Evolutionary conservation across 2,113 vertebrate genomes (phyloP).

Genomic region (Eurypyga helias): DNA sequence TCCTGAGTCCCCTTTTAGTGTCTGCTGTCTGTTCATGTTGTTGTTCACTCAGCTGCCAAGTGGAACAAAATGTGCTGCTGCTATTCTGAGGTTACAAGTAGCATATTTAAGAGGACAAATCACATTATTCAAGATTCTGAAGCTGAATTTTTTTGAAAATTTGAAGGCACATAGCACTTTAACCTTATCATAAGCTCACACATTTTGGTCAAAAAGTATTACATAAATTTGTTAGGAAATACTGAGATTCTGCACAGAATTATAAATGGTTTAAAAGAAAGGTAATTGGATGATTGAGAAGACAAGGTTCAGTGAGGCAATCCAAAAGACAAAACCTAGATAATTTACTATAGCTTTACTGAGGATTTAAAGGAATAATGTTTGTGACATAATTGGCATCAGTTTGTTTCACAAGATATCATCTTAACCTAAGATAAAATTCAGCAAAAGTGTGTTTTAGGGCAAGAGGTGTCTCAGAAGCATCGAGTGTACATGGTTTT

Average conservation of each 20-base stretch:
- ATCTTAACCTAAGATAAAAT: not conserved
- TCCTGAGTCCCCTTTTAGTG: constrained; percentile 7
- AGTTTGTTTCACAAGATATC: not conserved
- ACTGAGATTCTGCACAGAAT: not conserved
- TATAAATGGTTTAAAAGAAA: not conserved
- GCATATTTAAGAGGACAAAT: not conserved
- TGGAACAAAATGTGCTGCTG: constrained; percentile 44
- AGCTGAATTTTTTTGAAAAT: constrained; percentile 28
- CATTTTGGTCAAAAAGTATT: not conserved
- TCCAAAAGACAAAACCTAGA: not conserved
- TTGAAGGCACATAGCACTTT: not conserved
- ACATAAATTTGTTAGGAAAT: not conserved
- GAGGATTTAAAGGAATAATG: not conserved
- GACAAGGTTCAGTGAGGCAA: not conserved
- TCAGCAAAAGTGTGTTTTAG: not conserved
- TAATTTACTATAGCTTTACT: not conserved
- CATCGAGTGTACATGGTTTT: not conserved
- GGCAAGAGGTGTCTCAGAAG: not conserved
- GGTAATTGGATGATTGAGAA: not conserved
- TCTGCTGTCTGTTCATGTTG: constrained; percentile 20
- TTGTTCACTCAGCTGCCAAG: constrained; percentile 47
- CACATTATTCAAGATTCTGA: constrained; percentile 3
- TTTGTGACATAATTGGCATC: not conserved
- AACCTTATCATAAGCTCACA: not conserved
- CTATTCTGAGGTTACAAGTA: constrained; percentile 28